Percentiles rank a stretch among this genome's conserved stretches.
phyloP scores from a whole-genome alignment of 2,113 vertebrate genomes.

The Salvator merianae region DNA sequence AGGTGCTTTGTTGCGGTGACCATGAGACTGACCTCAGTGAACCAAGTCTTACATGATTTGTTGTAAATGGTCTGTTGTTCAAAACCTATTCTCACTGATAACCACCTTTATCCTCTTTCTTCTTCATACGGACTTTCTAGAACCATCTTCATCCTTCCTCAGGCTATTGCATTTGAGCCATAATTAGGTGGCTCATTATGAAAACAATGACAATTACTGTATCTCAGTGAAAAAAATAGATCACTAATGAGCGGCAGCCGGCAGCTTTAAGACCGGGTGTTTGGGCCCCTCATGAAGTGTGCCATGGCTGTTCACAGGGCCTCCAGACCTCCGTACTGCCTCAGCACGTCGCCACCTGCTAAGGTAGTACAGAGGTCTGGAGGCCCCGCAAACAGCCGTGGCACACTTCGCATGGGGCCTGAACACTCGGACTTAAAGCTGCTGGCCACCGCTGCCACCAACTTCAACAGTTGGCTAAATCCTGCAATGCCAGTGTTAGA shows the following conservation, averaged over 20 bases:
- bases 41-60: neutral
- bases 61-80: neutral
- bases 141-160: constrained; percentile 19
- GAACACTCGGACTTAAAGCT: too few species aligned
- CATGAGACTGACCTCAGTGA: neutral
- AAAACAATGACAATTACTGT: neutral
- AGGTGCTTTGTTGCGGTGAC: too few species aligned
- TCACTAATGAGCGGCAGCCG: too few species aligned
- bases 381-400: too few species aligned
- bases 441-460: too few species aligned
- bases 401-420: too few species aligned
- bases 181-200: neutral
- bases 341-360: too few species aligned
- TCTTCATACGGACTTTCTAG: neutral
- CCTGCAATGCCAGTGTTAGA: constrained; percentile 18
- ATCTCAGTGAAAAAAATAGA: neutral
- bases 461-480: constrained; percentile 6
- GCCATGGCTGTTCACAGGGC: too few species aligned
- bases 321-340: too few species aligned
- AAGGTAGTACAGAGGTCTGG: too few species aligned
- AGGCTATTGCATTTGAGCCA: neutral
- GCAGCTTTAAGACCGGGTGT: too few species aligned
- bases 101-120: neutral
- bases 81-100: neutral
- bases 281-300: too few species aligned